Evolutionary conservation across 64 coral and sea anemone species (phyloP), one percentile per base, ranked within the genome.

Genomic region (Montipora foliosa): DNA sequence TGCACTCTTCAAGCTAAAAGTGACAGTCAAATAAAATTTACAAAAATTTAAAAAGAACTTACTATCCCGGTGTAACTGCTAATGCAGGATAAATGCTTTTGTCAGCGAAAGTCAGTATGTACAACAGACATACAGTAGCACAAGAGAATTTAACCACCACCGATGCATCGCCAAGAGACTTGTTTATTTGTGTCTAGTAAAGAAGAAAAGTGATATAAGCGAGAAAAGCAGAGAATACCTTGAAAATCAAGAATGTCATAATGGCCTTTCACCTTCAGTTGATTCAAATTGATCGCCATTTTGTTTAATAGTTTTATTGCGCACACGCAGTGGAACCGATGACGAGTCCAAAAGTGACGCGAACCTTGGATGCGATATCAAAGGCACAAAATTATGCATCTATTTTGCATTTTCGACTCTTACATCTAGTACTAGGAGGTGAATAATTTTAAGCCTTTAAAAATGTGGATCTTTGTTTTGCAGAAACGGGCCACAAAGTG

Each of bases 141-240:
- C 90, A 95, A 60, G 94, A 95, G 12, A 89, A 84, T 80, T 95
- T 95, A 9, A 95, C 94, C 3, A 95, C 94, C 15, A 95, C 89
- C 19, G 94, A 95, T 11, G 94, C 94, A 92, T 95, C 94, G 9
- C 94, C 94, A 10, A 95, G 79, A 58, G 88, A 81, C 79, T 95
- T 95, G 37, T 95, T 95, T 68, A 95, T 68, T 52, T 95, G 94
- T 52, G 67, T 68, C 94, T 95, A 44, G 10, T 88, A 92, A 76
- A 64, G 11, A 67, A 74, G 37, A 10, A 19, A 11, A 68, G 15
- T 47, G 57, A 48, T 6, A 14, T 68, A 53, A 50, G 75, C 8
- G 47, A 60, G 21, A 48, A 11, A 53, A 37, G 66, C 66, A 47
- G 12, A 8, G 74, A 49, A 49, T 47, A 5, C 13, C n/a, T 6